These are phyloP conservation scores for Rhinichthys klamathensis DNA, from an alignment of 2,113 vertebrate genomes.

Conservation along the genomic window DNA sequence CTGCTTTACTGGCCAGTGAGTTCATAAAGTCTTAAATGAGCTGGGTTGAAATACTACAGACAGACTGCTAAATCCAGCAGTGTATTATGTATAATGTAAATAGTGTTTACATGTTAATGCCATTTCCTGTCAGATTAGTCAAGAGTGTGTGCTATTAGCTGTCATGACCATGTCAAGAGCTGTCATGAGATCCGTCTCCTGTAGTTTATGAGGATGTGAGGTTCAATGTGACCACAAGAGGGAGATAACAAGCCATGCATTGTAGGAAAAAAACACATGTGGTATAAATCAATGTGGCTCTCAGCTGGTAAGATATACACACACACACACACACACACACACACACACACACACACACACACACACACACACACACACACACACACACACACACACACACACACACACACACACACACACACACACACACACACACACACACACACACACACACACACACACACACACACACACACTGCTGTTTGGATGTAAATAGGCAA, in stretches of 20 bases:
- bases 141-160: not conserved
- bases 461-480: too few species aligned
- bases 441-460: too few species aligned
- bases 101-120: slow-evolving; percentile 15
- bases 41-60: slow-evolving; percentile 7
- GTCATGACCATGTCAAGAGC: not conserved
- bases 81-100: not conserved
- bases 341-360: too few species aligned
- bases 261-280: not conserved
- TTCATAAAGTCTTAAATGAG: not conserved
- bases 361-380: too few species aligned
- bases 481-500: too few species aligned
- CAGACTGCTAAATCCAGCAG: not conserved
- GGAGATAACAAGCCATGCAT: slow-evolving; percentile 15
- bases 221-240: slow-evolving; percentile 34
- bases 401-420: too few species aligned
- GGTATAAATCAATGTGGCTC: not conserved
- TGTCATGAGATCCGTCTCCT: not conserved
- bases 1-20: not conserved
- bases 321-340: too few species aligned
- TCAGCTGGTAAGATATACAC: not conserved
- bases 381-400: too few species aligned
- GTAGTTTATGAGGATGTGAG: not conserved
- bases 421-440: too few species aligned
- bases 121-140: not conserved